phyloP scores from a whole-genome alignment of 2,113 vertebrate genomes.

The Tilapia sparmanii region DNA sequence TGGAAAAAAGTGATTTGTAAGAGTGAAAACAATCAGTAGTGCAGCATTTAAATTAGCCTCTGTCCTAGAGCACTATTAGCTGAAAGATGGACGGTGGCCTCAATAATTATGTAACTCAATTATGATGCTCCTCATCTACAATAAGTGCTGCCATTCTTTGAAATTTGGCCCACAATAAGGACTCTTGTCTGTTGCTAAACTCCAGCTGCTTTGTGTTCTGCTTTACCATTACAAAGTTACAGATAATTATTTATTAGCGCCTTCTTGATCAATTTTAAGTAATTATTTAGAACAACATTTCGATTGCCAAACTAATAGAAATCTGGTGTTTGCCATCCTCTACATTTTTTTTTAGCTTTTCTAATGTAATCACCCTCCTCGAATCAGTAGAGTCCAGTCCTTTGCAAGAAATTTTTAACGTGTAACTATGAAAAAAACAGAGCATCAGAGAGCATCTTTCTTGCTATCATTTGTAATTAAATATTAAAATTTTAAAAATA shows the following conservation, averaged over 20 bases:
- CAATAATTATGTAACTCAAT: not conserved
- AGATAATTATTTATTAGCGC: not conserved
- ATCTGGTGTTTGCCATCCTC: not conserved
- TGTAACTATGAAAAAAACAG: not conserved
- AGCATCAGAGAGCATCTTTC: not conserved
- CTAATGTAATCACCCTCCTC: not conserved
- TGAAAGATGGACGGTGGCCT: not conserved
- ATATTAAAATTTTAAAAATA: not conserved
- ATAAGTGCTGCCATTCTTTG: not conserved
- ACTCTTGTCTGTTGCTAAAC: not conserved
- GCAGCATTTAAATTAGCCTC: not conserved
- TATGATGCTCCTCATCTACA: not conserved
- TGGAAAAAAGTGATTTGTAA: not conserved
- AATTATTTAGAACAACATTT: not conserved
- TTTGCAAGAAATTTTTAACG: not conserved
- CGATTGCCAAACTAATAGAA: not conserved
- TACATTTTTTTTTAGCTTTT: not conserved
- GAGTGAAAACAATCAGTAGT: not conserved
- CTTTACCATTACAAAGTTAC: not conserved
- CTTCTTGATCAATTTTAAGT: not conserved
- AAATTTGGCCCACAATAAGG: not conserved
- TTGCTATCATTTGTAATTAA: not conserved
- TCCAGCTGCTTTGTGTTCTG: not conserved
- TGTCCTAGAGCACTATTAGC: not conserved
- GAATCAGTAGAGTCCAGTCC: not conserved